Conservation (phyloP, 2,797 vertebrate species). For the Chromis chromis region DNA sequence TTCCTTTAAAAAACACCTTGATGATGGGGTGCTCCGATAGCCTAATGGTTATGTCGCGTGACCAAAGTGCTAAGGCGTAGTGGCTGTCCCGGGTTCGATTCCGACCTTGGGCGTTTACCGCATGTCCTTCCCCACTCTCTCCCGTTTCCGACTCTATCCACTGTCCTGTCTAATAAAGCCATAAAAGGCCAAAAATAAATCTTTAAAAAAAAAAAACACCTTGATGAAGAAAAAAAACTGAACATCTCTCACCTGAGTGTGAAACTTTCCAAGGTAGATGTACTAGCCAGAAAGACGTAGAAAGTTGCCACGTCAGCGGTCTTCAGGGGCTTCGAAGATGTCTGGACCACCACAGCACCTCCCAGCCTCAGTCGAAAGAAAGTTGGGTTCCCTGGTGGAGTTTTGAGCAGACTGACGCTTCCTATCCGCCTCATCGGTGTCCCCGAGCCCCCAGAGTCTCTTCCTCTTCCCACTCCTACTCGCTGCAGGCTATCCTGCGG, state of each 20-base stretch:
- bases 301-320: slow-evolving; percentile 89
- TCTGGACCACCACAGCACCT: slow-evolving; percentile 87
- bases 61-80: too few relatives aligned
- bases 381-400: slow-evolving; percentile 80
- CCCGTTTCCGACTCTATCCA: too few relatives aligned
- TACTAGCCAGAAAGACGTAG: slow-evolving; percentile 88
- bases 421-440: slow-evolving; percentile 91
- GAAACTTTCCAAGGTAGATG: slow-evolving; percentile 88
- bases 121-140: too few relatives aligned
- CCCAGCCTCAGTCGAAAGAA: slow-evolving; percentile 90
- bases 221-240: not conserved
- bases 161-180: too few relatives aligned
- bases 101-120: too few relatives aligned
- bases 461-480: slow-evolving; percentile 67
- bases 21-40: too few relatives aligned
- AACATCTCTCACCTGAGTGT: slow-evolving; percentile 88
- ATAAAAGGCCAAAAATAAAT: too few relatives aligned
- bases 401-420: slow-evolving; percentile 88
- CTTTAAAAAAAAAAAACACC: too few relatives aligned
- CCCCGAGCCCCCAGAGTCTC: slow-evolving; percentile 70
- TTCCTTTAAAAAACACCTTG: not conserved
- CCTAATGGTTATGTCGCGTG: too few relatives aligned
- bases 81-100: too few relatives aligned
- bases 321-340: slow-evolving; percentile 86
- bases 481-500: slow-evolving; percentile 82